Evolutionary conservation across 2,888 invertebrate genomes (phyloP), one percentile per base, ranked within the genome.

Genomic region (Catocala sponsa): DNA sequence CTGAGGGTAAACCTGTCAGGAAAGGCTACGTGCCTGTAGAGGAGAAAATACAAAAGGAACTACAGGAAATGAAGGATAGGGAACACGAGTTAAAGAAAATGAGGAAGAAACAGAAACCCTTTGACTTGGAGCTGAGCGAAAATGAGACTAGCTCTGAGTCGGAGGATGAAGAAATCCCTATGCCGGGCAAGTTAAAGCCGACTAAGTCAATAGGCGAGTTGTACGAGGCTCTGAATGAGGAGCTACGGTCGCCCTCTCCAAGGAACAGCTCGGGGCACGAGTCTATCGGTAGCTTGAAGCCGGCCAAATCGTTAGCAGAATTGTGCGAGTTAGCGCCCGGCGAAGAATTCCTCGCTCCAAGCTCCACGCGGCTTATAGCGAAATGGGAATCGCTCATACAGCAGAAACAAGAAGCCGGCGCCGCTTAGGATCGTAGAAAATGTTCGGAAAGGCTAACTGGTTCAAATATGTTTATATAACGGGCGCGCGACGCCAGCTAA

Each of bases 21-120:
- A 97, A 97, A 72, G 97, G 97, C 12, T 97, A 96, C 86, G 96
- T 98, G 5, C 97, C 98, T 0, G 98, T 98, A 2, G 98, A 98
- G 85, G 97, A 98, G 80, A 98, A 98, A 89, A 98, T 98, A 78
- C 97, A 98, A 82, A 96, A 96, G 69, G 98, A 98, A 87, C 91
- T 98, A 55, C 95, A 96, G 82, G 98, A 98, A 79, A 97, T 98
- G 95, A 97, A 97, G 81, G 96, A 96, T 71, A 95, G 98, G 59
- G 98, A 98, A 82, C 96, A 97, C 70, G 98, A 98, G 82, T 91
- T 98, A 48, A 97, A 97, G 95, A 94, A 95, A 72, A 95, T 96
- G 92, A 94, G 97, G 68, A 95, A 95, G 85, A 95, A 95, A 76
- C 90, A 95, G 64, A 91, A 95, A 62, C 95, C 95, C 35, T 96